Base-by-base conservation (phyloP, 2,113 vertebrate genomes). In the Xiphophorus hellerii region DNA sequence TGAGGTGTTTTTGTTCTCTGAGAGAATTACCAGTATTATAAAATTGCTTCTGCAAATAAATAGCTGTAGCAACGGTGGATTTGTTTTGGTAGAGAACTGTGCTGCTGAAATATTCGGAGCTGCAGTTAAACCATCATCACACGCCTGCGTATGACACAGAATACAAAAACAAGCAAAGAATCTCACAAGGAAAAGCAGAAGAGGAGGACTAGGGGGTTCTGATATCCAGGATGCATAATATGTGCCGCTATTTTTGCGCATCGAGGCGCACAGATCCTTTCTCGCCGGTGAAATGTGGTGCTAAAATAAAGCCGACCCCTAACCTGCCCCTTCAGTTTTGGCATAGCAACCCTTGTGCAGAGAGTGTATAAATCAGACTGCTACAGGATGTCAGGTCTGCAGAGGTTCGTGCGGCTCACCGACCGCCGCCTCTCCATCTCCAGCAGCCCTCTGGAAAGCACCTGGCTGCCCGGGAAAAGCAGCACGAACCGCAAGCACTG, bases 231-330 rank as follows among this genome's bases (percentile, higher is more conserved):
- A 63, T 71, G 37, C 5, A 66, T 48, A 5, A 48, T 58, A 68
- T 69, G 31, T 84, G 75, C 78, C 71, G 86, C 88, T 84, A 61
- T 88, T 88, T 82, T 78, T 84, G 88, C 85, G 88, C 88, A 88
- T 54, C 84, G 15, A 67, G 82, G 14, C 71, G 62, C 33, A 31
- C 31, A 74, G 80, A 5, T 28, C 27, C 0, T 76, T 75, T 66
- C 62, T 65, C 74, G 69, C 58, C 66, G 58, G 74, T 37, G n/a
- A 51, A 77, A 17, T 37, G 37, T 66, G 64, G 71, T 37, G 62
- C 63, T 67, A 42, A 14, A 67, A 30, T 31, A 64, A 73, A 35
- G 11, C 15, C 51, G 42, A 29, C 17, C 14, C 37, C 60, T 62
- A 65, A 74, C 22, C 44, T 0, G 15, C 54, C 65, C 58, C 69